These are phyloP conservation scores for Cantharis lateralis DNA, from an alignment of 2,888 invertebrate genomes.

Conservation along the genomic window DNA sequence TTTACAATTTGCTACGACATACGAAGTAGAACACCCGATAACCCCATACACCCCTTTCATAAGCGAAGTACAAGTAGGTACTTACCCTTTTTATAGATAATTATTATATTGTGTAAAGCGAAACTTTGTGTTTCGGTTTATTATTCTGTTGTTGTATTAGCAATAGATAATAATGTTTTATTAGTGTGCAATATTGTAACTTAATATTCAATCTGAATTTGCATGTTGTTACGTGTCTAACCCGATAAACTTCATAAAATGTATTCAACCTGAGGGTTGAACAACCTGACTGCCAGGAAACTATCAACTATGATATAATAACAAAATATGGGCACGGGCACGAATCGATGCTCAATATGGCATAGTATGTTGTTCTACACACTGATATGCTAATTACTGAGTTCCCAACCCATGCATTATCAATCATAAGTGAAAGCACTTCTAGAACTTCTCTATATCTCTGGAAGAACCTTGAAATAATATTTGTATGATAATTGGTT, in stretches of 20 bases:
- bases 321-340: too few relatives aligned
- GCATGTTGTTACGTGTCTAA: neutral
- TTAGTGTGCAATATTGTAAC: neutral
- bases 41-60: neutral
- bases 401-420: neutral
- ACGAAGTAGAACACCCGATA: neutral
- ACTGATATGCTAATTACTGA: neutral
- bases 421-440: neutral
- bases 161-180: neutral
- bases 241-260: neutral
- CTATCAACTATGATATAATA: too few relatives aligned
- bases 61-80: neutral
- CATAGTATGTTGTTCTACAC: too few relatives aligned
- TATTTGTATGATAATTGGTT: neutral
- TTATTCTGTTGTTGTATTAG: neutral
- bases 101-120: too few relatives aligned
- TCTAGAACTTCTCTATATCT: neutral
- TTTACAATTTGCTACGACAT: neutral
- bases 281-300: neutral
- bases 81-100: neutral
- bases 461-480: neutral
- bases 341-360: too few relatives aligned
- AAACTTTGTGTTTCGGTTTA: neutral
- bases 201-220: neutral
- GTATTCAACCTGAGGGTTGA: neutral